Base-by-base conservation (phyloP, 2,888 invertebrate genomes). In the Phaonia tiefii region DNA sequence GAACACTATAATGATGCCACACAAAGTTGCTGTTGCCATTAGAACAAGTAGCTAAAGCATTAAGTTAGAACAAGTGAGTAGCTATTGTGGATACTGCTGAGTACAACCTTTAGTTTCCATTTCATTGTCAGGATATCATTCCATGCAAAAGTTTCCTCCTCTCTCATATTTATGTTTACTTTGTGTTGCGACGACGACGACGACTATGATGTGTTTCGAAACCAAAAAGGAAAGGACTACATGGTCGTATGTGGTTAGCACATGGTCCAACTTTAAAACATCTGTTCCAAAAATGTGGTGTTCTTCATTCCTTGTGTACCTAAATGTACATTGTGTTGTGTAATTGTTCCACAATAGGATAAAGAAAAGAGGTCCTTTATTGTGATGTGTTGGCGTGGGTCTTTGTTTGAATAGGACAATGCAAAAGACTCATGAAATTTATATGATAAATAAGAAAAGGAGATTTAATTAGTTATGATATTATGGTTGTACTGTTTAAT, bases 361-460 rank as follows among this genome's bases (percentile, higher is more conserved):
- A 69, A 69, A 5, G 31, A 8, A 3, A 31, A 54, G 25, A 54
- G 54, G 54, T 54, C 54, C 54, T 54, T 25, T 13, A 3, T 54
- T 25, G 25, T 69, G n/a, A 67, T 65, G 49, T 73, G 69, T 70
- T 51, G 73, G 65, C 73, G 73, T 76, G 63, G 44, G 49, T 69
- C 74, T 74, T 37, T 81, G 74, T 80, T 80, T 81, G 66, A 77
- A 77, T 26, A 81, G 80, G 80, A 75, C 75, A 67, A 46, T 71
- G 25, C 4, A 5, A 5, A 31, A 31, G 8, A 17, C 58, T 37
- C 58, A 67, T 77, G 71, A 74, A 73, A 80, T 80, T 66, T 80
- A 77, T 76, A 80, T 77, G 77, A 80, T 74, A 66, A 75, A 80
- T 80, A 74, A 80, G 77, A 71, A 77, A 71, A 65, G 22, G 44